Evolutionary conservation across 1,140 invertebrate genomes (phyloP).

Genomic region (Drosophila persimilis): DNA sequence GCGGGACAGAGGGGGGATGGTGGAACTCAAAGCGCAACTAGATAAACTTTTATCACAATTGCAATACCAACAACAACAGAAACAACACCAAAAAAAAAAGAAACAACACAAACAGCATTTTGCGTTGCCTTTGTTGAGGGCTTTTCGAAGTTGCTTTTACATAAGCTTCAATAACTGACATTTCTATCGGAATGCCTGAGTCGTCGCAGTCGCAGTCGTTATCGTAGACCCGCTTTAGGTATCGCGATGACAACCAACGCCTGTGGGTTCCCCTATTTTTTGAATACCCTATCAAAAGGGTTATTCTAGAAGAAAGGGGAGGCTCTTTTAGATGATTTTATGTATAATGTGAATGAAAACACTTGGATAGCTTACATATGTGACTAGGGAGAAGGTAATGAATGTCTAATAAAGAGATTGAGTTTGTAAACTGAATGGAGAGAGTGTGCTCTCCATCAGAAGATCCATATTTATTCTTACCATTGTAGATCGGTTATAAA

Average conservation of each 20-base stretch:
- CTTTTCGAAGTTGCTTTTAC: slow-evolving; percentile 31
- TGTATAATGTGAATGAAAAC: background rate
- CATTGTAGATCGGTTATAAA: too few relatives aligned
- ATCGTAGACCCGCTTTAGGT: slow-evolving; percentile 10
- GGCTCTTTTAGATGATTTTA: background rate
- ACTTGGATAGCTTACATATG: too few relatives aligned
- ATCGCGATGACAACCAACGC: slow-evolving; percentile 41
- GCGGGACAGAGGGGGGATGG: background rate
- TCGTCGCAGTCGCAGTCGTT: background rate
- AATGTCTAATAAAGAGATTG: background rate
- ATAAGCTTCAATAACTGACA: slow-evolving; percentile 52
- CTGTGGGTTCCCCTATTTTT: slow-evolving; percentile 8
- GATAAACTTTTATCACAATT: slow-evolving; percentile 78
- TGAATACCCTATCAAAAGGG: slow-evolving; percentile 14
- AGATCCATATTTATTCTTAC: too few relatives aligned
- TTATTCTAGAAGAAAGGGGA: background rate
- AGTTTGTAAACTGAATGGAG: too few relatives aligned
- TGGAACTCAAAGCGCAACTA: slow-evolving; percentile 54
- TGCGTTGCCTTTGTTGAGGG: slow-evolving; percentile 58
- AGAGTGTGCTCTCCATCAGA: too few relatives aligned
- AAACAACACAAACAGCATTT: slow-evolving; percentile 35
- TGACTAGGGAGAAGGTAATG: background rate
- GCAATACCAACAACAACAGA: slow-evolving; percentile 51
- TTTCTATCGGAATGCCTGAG: slow-evolving; percentile 24
- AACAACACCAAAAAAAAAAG: slow-evolving; percentile 6